A percentile compares a stretch with the other conserved stretches of the same genome.
Conservation (phyloP, 2,888 invertebrate genomes). For the Scaeva pyrastri region DNA sequence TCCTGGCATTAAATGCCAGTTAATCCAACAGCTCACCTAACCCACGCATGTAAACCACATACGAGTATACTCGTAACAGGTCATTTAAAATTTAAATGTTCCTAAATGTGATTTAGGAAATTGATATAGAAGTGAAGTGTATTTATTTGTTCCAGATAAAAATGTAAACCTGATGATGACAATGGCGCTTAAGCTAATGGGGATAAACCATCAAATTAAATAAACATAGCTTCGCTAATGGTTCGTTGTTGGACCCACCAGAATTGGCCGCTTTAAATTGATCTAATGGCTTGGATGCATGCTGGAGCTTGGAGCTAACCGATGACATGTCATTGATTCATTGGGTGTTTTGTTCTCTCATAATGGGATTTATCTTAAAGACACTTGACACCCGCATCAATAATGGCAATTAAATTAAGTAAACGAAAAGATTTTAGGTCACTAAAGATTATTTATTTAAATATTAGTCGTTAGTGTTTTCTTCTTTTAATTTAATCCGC, state of each 20-base stretch:
- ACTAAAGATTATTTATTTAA: not conserved
- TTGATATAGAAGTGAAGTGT: slow-evolving; percentile 7
- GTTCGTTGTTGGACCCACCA: not conserved
- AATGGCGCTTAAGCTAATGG: slow-evolving; percentile 17
- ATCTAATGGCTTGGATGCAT: no score
- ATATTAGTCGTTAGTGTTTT: not conserved
- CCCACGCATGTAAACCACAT: not conserved
- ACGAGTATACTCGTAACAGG: no score
- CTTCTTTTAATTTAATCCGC: no score
- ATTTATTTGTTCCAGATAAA: not conserved
- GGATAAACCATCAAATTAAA: not conserved
- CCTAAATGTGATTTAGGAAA: slow-evolving; percentile 22
- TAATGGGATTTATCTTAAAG: not conserved
- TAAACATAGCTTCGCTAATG: not conserved
- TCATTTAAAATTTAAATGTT: slow-evolving; percentile 27
- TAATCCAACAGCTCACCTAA: not conserved
- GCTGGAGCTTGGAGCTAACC: not conserved
- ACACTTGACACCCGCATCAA: not conserved
- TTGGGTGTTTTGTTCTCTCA: not conserved
- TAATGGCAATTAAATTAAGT: not conserved
- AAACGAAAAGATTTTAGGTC: not conserved
- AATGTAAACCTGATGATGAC: not conserved
- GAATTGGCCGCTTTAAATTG: slow-evolving; percentile 4
- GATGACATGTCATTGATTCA: slow-evolving; percentile 6
- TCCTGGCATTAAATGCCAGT: not conserved